These are phyloP conservation scores for Melangyna quadrimaculata DNA, from an alignment of 2,888 invertebrate species.

Conservation along the genomic window DNA sequence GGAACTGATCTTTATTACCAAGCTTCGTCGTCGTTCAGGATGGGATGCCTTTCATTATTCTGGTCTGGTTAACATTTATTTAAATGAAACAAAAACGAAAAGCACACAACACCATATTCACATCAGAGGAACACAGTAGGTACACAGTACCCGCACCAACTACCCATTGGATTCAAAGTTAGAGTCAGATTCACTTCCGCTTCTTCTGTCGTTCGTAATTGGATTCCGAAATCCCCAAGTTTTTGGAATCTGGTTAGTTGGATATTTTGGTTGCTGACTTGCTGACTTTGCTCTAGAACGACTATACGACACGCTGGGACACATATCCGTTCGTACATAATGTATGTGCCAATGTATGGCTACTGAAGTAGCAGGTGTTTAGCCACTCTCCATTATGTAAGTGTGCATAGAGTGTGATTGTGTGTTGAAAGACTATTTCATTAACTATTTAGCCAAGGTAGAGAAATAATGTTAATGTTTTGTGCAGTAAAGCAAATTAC, in stretches of 20 bases:
- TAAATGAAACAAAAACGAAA: slow-evolving; percentile 61
- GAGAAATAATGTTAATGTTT: slow-evolving; percentile 49
- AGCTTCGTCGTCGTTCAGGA: slow-evolving; percentile 22
- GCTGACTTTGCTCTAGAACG: slow-evolving; percentile 36
- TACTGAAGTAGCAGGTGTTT: slow-evolving; percentile 51
- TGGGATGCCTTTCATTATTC: slow-evolving; percentile 62
- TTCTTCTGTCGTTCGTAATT: slow-evolving; percentile 25
- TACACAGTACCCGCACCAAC: too few relatives aligned
- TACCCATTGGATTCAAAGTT: not conserved
- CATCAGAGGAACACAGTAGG: not conserved
- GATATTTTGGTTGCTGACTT: slow-evolving; percentile 56
- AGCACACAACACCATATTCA: slow-evolving; percentile 3
- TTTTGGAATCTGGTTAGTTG: slow-evolving; percentile 41
- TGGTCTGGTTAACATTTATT: slow-evolving; percentile 62
- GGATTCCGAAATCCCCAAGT: slow-evolving; percentile 53
- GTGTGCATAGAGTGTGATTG: not conserved
- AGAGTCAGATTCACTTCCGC: not conserved
- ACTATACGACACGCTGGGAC: not conserved
- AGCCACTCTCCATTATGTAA: slow-evolving; percentile 36
- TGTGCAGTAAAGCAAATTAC: slow-evolving; percentile 45
- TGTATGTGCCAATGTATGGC: not conserved
- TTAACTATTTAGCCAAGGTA: slow-evolving; percentile 50
- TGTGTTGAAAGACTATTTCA: slow-evolving; percentile 47
- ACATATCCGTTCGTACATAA: not conserved
- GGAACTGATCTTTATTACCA: slow-evolving; percentile 43